Evolutionary conservation across 1,140 invertebrate species (phyloP), one percentile per base, ranked within the genome.

Genomic region (Drosophila subpulchrella): DNA sequence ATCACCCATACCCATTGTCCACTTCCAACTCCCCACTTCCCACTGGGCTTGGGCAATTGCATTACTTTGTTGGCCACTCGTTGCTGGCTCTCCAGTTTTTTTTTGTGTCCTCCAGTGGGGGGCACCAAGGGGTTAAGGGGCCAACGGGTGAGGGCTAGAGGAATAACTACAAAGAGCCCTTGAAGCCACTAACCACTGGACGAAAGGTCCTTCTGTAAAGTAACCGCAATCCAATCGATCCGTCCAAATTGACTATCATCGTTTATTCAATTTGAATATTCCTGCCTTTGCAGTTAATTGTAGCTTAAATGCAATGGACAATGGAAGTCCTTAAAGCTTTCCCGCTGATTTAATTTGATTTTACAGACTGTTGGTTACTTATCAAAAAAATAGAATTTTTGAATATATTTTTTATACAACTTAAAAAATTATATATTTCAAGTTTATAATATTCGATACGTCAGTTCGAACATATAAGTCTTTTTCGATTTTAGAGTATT

Each of bases 11-110:
- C 12, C 61, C 58, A 44, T 0, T 17, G 42, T 20, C 15, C 42
- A 44, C 4, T 10, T 0, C 8, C 38, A 34, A 8, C 7, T 34
- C 7, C 17, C 30, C 46, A 41, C 51, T 57, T 11, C 5, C 65
- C 41, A 36, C 34, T 41, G 48, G 53, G 38, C 38, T 39, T 53
- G 48, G 55, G 13, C 54, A 54, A 71, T 72, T 50, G 66, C 48
- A 54, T 54, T 66, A 54, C 66, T 46, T 50, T 65, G 38, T 53
- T 27, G 66, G 34, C 13, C 56, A 39, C 32, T 53, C 17, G 12
- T 54, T n/a, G 47, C 38, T 20, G 36, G 46, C 34, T n/a, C 15
- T 30, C 6, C 11, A 15, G 17, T 54, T 11, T 58, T 54, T 11
- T 58, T 41, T 58, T 15, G 20, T 17, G 41, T 11, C n/a, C 32